phyloP scores from a whole-genome alignment of 2,888 invertebrate species.

The Rotaria magnacalcarata region DNA sequence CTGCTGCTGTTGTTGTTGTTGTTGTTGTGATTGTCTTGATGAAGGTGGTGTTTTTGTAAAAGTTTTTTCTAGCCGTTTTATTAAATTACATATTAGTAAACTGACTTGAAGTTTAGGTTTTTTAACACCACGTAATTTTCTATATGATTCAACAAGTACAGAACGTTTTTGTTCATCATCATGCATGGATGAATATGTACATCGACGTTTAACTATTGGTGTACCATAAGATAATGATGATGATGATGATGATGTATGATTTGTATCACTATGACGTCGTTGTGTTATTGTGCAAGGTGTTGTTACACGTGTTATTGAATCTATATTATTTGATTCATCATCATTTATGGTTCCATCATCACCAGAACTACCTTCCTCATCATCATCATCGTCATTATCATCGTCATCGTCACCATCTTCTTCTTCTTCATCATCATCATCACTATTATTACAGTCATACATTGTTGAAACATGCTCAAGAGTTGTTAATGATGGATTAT shows the following conservation, averaged over 20 bases:
- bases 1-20: background rate
- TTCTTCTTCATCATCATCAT: background rate
- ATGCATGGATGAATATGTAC: conserved; percentile 33
- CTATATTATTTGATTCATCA: background rate
- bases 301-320: conserved; percentile 14
- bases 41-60: conserved; percentile 12
- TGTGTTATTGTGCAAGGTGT: background rate
- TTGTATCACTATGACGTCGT: conserved; percentile 33
- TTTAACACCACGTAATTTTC: conserved; percentile 27
- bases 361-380: background rate
- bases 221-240: background rate
- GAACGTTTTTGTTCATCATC: conserved; percentile 35
- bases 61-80: conserved; percentile 30
- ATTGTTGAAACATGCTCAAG: background rate
- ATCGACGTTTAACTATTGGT: conserved; percentile 30
- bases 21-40: background rate
- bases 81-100: conserved; percentile 23
- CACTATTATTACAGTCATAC: background rate
- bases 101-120: conserved; percentile 15
- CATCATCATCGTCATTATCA: background rate
- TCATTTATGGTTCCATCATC: background rate
- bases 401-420: background rate
- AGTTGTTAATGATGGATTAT: background rate
- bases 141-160: conserved; percentile 7
- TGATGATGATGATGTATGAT: background rate